Evolutionary conservation across 2,797 vertebrate species (phyloP), one percentile per base, ranked within the genome.

Genomic region (Odontamblyopus rebecca): DNA sequence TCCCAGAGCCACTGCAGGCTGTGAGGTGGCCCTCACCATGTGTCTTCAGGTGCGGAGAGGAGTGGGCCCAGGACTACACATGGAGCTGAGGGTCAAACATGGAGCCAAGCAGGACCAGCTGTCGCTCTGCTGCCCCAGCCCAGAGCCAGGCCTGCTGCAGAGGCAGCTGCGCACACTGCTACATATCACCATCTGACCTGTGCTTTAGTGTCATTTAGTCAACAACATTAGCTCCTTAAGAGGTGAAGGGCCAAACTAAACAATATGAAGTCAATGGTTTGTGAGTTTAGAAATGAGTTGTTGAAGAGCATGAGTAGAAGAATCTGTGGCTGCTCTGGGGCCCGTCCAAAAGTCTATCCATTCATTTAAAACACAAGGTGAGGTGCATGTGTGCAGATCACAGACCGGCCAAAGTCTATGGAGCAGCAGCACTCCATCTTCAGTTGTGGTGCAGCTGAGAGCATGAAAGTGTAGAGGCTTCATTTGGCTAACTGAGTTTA

Each of bases 101-200:
- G 89, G 91, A 92, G 92, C 90, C 91, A 88, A 86, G 88, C 83
- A 85, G 86, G 89, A 94, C 94, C 94, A 95, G 94, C 94, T 95
- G 94, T 93, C 93, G 87, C 89, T 85, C 90, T 85, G 84, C 92
- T 90, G 54, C 86, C 80, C 70, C 51, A 82, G 88, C 86, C 89
- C 88, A 57, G 75, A 88, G 91, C 81, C 89, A 74, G 78, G 80
- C 83, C 80, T 77, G 67, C 85, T 89, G 74, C 82, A 91, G 82
- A 79, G 85, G 86, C 93, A 93, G 91, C 92, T 93, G 92, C 91
- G 80, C 90, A 86, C 81, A 60, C 79, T 88, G 73, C 77, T 73
- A 86, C 86, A 85, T 79, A 72, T 82, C 68, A 68, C 79, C 68
- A 70, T 50, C 75, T 88, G 84, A 87, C 85, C 88, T 84, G 81